These are phyloP conservation scores for Tethya wilhelma DNA, from an alignment of 37 sponge, comb jelly and placozoan genomes.

Conservation along the genomic window DNA sequence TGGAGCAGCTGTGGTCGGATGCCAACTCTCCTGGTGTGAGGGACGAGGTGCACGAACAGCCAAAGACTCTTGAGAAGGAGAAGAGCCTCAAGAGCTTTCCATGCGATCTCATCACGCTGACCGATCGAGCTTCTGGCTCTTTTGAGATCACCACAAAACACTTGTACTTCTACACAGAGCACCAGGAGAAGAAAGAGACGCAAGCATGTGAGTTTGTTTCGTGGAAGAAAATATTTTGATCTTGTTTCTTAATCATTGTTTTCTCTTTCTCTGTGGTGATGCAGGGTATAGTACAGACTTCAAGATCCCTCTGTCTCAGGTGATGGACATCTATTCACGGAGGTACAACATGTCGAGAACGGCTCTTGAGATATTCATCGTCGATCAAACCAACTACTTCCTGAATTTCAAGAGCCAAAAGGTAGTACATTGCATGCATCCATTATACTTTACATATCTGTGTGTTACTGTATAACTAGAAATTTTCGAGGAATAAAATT, in stretches of 20 bases:
- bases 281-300: conserved; percentile 71
- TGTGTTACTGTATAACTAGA: too few species aligned
- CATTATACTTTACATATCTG: too few species aligned
- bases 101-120: conserved; percentile 80
- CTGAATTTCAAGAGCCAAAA: conserved; percentile 78
- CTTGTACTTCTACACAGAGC: conserved; percentile 81
- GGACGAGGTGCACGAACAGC: conserved; percentile 10
- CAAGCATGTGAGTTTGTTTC: conserved; percentile 32
- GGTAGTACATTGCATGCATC: too few species aligned
- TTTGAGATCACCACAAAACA: conserved; percentile 85
- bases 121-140: conserved; percentile 74
- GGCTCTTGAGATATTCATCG: conserved; percentile 92
- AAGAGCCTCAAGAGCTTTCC: conserved; percentile 30
- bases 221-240: background rate
- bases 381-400: conserved; percentile 96
- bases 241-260: background rate
- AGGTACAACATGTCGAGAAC: conserved; percentile 90
- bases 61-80: conserved; percentile 5
- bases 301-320: conserved; percentile 61
- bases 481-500: too few species aligned
- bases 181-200: conserved; percentile 51
- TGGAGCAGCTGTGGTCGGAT: conserved; percentile 46
- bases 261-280: background rate
- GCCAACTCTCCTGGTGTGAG: conserved; percentile 22
- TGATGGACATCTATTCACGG: conserved; percentile 91